Percentiles rank a stretch among this genome's conserved stretches.
Evolutionary conservation across 2,888 invertebrate species (phyloP).

Genomic region (Nesidiocoris tenuis): DNA sequence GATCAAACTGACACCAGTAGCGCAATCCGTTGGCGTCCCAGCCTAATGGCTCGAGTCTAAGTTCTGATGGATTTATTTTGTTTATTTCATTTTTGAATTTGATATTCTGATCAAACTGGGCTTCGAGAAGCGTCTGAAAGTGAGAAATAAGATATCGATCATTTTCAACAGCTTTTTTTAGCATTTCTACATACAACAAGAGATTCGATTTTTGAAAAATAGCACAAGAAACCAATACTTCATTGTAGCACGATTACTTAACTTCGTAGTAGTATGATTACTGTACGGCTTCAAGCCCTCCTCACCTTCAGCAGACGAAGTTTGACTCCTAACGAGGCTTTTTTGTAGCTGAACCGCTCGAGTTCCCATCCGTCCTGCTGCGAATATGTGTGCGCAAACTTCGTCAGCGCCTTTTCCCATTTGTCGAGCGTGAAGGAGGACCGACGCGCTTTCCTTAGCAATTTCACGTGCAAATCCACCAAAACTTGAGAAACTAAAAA

Average conservation of each 20-base stretch:
- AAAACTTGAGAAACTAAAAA: constrained; percentile 76
- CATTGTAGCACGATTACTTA: neutral
- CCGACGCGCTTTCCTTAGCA: constrained; percentile 82
- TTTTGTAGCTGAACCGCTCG: constrained; percentile 92
- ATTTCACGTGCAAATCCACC: constrained; percentile 82
- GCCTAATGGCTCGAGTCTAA: constrained; percentile 87
- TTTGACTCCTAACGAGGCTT: constrained; percentile 84
- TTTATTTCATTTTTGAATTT: constrained; percentile 90
- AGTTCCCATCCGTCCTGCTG: constrained; percentile 94
- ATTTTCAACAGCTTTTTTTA: too few species aligned
- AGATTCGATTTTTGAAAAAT: too few species aligned
- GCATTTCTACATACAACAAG: too few species aligned
- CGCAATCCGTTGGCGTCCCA: constrained; percentile 85
- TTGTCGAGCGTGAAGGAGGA: constrained; percentile 73
- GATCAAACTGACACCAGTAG: constrained; percentile 92
- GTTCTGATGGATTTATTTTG: constrained; percentile 71
- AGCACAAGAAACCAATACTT: neutral
- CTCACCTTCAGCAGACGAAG: constrained; percentile 88
- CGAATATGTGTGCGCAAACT: constrained; percentile 86
- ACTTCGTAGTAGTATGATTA: neutral
- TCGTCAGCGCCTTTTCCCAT: constrained; percentile 88
- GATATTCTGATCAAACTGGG: constrained; percentile 90
- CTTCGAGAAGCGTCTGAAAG: constrained; percentile 79
- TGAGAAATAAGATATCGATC: too few species aligned
- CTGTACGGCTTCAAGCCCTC: neutral